Evolutionary conservation across 2,113 vertebrate genomes (phyloP).

Genomic region (Apodemus sylvaticus): DNA sequence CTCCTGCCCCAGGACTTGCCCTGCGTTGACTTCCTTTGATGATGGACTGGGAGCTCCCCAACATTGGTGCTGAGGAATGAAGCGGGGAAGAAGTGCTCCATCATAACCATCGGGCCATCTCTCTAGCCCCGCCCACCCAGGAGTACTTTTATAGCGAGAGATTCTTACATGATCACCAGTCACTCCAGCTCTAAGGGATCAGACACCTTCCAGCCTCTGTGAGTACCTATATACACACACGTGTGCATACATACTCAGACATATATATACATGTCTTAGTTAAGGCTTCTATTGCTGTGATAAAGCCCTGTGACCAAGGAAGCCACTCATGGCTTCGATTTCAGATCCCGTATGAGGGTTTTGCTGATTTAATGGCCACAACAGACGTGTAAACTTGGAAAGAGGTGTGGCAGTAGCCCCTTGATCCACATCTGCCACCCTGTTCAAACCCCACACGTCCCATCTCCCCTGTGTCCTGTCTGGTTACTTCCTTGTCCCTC

Average conservation of each 20-base stretch:
- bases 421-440: background rate
- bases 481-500: background rate
- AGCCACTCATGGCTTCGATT: slow-evolving; percentile 11
- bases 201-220: background rate
- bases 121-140: background rate
- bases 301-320: background rate
- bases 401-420: background rate
- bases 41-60: background rate
- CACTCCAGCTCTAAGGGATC: background rate
- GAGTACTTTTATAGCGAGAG: slow-evolving; percentile 22
- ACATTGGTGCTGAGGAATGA: background rate
- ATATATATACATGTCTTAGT: background rate
- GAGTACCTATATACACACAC: background rate
- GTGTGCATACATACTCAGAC: background rate
- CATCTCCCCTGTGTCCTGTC: background rate
- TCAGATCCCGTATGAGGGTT: background rate
- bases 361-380: background rate
- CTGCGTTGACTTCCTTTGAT: background rate
- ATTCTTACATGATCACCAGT: background rate
- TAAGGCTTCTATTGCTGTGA: background rate
- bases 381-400: background rate
- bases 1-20: background rate
- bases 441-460: background rate
- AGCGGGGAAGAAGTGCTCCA: accelerated
- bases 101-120: background rate